phyloP scores from a whole-genome alignment of 2,888 invertebrate genomes.

The Anthoptus insignis region DNA sequence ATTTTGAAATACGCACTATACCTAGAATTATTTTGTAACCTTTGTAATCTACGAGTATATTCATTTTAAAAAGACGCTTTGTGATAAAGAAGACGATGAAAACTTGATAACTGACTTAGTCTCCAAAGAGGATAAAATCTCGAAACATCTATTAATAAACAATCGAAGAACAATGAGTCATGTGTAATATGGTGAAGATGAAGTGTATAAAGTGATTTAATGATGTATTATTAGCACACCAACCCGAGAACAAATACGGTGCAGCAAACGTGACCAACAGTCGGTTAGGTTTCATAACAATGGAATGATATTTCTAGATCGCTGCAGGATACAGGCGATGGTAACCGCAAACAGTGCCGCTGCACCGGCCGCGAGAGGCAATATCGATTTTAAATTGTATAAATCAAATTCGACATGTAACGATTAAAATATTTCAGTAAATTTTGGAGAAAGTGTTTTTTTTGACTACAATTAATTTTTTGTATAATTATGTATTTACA shows the following conservation, averaged over 20 bases:
- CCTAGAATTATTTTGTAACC: too few relatives aligned
- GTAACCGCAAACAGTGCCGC: conserved; percentile 58
- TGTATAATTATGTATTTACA: too few relatives aligned
- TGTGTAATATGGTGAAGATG: background rate
- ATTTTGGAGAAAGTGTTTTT: too few relatives aligned
- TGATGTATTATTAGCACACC: conserved; percentile 50
- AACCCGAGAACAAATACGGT: conserved; percentile 56
- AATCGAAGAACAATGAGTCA: background rate
- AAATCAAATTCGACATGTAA: conserved; percentile 12
- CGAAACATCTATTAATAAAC: too few relatives aligned
- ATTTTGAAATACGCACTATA: too few relatives aligned
- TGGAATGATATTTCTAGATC: conserved; percentile 69
- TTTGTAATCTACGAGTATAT: too few relatives aligned
- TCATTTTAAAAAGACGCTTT: too few relatives aligned
- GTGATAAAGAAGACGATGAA: too few relatives aligned
- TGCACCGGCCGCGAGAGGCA: conserved; percentile 27
- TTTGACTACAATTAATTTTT: too few relatives aligned
- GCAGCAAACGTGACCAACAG: conserved; percentile 67
- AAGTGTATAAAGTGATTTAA: conserved; percentile 7
- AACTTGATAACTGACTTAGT: too few relatives aligned
- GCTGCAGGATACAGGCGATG: conserved; percentile 58
- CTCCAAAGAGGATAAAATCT: too few relatives aligned
- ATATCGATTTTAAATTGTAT: conserved; percentile 24
- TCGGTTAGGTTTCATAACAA: conserved; percentile 73
- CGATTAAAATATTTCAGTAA: background rate